phyloP scores from a whole-genome alignment of 2,888 invertebrate genomes.

The Bembecia ichneumoniformis region DNA sequence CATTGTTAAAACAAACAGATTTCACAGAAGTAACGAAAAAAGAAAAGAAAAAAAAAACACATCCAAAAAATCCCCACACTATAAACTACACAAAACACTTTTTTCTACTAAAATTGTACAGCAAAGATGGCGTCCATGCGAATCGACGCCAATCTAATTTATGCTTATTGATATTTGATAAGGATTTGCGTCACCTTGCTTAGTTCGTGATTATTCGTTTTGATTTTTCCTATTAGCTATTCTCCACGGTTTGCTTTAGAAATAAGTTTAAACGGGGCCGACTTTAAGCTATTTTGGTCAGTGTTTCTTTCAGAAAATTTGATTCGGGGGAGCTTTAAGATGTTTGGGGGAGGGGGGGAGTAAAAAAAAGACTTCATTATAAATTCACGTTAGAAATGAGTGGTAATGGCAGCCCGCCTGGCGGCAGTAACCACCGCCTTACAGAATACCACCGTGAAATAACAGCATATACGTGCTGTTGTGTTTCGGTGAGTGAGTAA shows the following conservation, averaged over 20 bases:
- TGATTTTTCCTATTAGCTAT: background rate
- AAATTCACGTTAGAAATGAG: too few species aligned
- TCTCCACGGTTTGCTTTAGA: background rate
- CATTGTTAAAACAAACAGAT: constrained; percentile 48
- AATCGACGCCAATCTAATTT: background rate
- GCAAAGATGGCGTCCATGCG: background rate
- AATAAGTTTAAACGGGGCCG: too few species aligned
- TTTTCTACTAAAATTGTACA: background rate
- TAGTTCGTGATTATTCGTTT: constrained; percentile 2
- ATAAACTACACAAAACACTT: background rate
- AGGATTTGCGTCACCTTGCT: constrained; percentile 12
- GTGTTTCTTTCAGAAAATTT: too few species aligned
- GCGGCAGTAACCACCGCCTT: too few species aligned
- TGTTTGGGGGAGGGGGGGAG: too few species aligned
- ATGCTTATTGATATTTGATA: constrained; percentile 14
- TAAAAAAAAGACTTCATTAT: too few species aligned
- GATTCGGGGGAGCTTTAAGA: too few species aligned
- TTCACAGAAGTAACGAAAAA: constrained; percentile 23
- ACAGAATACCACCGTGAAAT: too few species aligned
- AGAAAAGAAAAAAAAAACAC: constrained; percentile 15
- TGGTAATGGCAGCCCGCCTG: too few species aligned
- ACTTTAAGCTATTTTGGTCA: too few species aligned
- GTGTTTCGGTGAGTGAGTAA: too few species aligned
- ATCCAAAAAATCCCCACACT: constrained; percentile 14
- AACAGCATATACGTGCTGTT: too few species aligned